phyloP scores from a whole-genome alignment of 1,140 invertebrate species.

The Stenopsyche tienmushanensis region DNA sequence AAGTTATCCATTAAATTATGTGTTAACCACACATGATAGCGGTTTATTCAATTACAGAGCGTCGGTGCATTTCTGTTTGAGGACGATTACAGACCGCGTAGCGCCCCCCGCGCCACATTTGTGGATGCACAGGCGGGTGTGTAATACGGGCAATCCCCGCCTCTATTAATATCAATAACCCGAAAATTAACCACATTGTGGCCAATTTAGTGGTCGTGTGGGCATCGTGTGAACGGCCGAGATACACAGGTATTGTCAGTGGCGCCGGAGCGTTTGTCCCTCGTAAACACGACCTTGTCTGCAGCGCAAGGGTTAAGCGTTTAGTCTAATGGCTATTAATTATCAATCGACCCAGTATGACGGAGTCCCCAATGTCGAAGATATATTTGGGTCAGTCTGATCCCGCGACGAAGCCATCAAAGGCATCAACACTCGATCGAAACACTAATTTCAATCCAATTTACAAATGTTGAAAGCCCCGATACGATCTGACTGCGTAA shows the following conservation, averaged over 20 bases:
- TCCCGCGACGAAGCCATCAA: too few species aligned
- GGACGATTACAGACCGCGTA: constrained; percentile 18
- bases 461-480: too few species aligned
- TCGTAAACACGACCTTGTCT: constrained; percentile 1
- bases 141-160: too few species aligned
- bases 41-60: constrained; percentile 17
- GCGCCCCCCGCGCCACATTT: not conserved
- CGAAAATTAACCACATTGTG: constrained; percentile 36
- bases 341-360: constrained; percentile 16
- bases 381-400: too few species aligned
- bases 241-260: constrained; percentile 1
- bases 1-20: constrained; percentile 17
- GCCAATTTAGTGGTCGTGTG: constrained; percentile 21
- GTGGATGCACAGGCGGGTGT: not conserved
- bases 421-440: too few species aligned
- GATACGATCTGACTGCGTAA: too few species aligned
- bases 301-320: constrained; percentile 4
- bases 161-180: constrained; percentile 39
- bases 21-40: constrained; percentile 12
- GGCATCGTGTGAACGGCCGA: not conserved
- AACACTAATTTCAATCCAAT: too few species aligned
- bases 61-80: constrained; percentile 5
- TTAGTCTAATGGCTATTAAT: constrained; percentile 12
- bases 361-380: too few species aligned
- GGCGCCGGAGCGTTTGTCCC: not conserved